A percentile compares a stretch with the other conserved stretches of the same genome.
These are phyloP conservation scores for Diarsia mendica DNA, from an alignment of 2,888 invertebrate genomes.

Conservation along the genomic window DNA sequence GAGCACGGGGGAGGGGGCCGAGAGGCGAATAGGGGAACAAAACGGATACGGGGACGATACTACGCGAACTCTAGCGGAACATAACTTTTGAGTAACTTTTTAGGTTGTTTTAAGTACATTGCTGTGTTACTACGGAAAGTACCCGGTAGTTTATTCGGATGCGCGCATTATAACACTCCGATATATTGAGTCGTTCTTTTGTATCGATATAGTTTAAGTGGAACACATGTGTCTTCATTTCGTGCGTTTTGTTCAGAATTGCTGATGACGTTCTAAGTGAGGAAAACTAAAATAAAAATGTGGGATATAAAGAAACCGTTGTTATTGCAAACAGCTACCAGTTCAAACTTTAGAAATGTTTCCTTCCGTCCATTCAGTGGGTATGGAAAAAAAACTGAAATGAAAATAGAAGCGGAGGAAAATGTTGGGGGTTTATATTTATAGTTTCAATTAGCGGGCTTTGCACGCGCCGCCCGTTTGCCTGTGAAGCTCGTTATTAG, in stretches of 20 bases:
- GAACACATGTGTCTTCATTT: conserved; percentile 74
- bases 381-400: conserved; percentile 73
- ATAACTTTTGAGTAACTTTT: conserved; percentile 78
- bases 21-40: conserved; percentile 64
- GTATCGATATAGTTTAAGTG: conserved; percentile 54
- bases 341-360: conserved; percentile 68
- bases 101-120: conserved; percentile 81
- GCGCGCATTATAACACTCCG: conserved; percentile 66
- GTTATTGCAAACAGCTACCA: conserved; percentile 48
- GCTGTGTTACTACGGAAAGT: conserved; percentile 74
- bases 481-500: conserved; percentile 73
- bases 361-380: conserved; percentile 68
- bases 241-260: conserved; percentile 67
- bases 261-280: conserved; percentile 63
- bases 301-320: conserved; percentile 41
- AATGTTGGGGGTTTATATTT: conserved; percentile 84
- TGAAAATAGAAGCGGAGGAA: conserved; percentile 79
- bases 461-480: conserved; percentile 78
- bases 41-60: conserved; percentile 71
- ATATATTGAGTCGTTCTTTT: conserved; percentile 55
- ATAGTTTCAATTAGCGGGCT: conserved; percentile 88
- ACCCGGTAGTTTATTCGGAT: conserved; percentile 63
- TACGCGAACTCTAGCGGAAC: conserved; percentile 72
- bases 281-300: conserved; percentile 58
- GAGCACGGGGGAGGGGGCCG: conserved; percentile 26